Conservation (phyloP, 2,888 invertebrate species). For the Platycheirus albimanus region DNA sequence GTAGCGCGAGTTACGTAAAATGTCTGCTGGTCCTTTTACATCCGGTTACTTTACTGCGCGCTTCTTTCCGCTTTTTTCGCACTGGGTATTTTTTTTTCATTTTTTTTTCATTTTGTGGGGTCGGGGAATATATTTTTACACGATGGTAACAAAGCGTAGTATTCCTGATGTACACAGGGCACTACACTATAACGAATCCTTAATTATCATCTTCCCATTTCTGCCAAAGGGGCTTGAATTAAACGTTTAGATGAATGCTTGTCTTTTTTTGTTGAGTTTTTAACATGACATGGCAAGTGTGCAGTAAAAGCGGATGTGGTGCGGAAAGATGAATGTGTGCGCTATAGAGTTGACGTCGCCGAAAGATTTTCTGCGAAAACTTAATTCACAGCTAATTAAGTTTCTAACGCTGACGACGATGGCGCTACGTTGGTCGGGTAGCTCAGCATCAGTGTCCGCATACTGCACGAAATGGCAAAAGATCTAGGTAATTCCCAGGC, state of each 20-base stretch:
- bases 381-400: constrained; percentile 72
- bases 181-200: constrained; percentile 47
- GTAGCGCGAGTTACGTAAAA: constrained; percentile 29
- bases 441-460: too few species aligned
- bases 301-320: constrained; percentile 41
- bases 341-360: constrained; percentile 41
- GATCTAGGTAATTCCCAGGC: constrained; percentile 43
- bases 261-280: constrained; percentile 22
- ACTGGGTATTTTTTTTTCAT: constrained; percentile 31
- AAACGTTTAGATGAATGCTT: constrained; percentile 61
- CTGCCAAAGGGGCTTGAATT: constrained; percentile 60
- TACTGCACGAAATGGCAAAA: constrained; percentile 32
- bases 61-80: constrained; percentile 40
- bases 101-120: constrained; percentile 39
- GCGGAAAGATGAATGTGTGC: constrained; percentile 29
- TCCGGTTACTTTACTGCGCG: constrained; percentile 47
- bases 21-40: constrained; percentile 48
- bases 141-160: constrained; percentile 50
- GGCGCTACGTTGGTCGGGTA: too few species aligned
- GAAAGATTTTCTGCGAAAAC: constrained; percentile 55
- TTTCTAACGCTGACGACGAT: constrained; percentile 35
- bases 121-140: constrained; percentile 50
- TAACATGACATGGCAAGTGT: constrained; percentile 24
- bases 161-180: constrained; percentile 38
- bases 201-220: constrained; percentile 61